A percentile compares a stretch with the other conserved stretches of the same genome.
Conservation (phyloP, 2,113 vertebrate genomes). For the Glaucidium brasilianum region DNA sequence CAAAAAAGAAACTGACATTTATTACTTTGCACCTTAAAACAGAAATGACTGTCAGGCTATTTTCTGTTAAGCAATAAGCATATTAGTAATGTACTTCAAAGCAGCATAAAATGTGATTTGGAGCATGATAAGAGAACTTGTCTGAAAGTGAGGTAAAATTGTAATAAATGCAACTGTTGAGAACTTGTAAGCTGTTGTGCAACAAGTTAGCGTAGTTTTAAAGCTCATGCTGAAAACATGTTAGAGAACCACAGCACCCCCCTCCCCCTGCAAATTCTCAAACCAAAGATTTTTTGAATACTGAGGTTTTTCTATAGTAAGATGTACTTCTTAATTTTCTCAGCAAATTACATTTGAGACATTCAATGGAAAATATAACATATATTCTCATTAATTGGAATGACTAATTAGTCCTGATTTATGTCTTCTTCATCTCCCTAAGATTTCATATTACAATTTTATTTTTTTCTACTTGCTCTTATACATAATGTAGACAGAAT, state of each 20-base stretch:
- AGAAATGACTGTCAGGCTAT: conserved; percentile 18
- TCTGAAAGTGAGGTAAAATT: conserved; percentile 55
- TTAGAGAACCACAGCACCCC: not conserved
- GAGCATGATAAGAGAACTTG: conserved; percentile 60
- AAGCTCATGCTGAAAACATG: conserved; percentile 16
- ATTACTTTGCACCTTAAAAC: conserved; percentile 56
- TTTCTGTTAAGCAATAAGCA: conserved; percentile 52
- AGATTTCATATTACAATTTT: not conserved
- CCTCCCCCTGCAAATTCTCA: not conserved
- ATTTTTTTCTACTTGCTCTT: not conserved
- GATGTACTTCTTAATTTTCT: not conserved
- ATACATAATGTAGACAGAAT: conserved; percentile 17
- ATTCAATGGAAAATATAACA: conserved; percentile 7
- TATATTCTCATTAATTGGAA: conserved; percentile 17
- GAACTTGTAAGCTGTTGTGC: conserved; percentile 54
- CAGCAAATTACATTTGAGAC: not conserved
- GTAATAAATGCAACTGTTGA: conserved; percentile 37
- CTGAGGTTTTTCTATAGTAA: not conserved
- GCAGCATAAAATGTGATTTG: conserved; percentile 62
- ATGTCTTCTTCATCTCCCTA: conserved; percentile 3
- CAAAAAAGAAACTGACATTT: conserved; percentile 34
- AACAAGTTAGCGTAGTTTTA: conserved; percentile 41
- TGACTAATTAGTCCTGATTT: conserved; percentile 27
- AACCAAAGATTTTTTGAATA: not conserved
- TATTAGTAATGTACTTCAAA: conserved; percentile 65